Percentiles rank a stretch among this genome's conserved stretches.
These are phyloP conservation scores for Hirtodrosophila trivittata DNA, from an alignment of 2,888 invertebrate species.

Conservation along the genomic window DNA sequence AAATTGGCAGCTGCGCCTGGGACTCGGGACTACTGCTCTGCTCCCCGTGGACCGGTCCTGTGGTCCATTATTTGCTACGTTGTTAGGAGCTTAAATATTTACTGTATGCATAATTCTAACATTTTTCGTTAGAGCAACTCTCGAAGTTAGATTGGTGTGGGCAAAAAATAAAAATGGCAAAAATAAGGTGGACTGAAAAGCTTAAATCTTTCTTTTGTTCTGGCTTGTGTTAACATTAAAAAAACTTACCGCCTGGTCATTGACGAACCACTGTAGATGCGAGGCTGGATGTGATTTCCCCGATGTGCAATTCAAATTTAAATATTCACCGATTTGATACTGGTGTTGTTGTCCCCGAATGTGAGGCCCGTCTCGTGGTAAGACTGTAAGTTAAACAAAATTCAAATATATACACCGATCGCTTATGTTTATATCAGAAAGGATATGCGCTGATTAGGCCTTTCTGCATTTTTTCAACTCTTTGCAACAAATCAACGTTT, in stretches of 20 bases:
- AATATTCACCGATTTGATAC: slow-evolving; percentile 89
- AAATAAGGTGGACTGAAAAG: slow-evolving; percentile 10
- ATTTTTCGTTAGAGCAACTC: slow-evolving; percentile 48
- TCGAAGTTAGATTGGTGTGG: background rate
- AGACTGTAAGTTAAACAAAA: slow-evolving; percentile 83
- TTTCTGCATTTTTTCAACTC: no score
- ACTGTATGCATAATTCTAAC: slow-evolving; percentile 73
- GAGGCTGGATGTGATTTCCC: slow-evolving; percentile 91
- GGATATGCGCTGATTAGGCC: no score
- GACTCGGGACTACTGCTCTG: slow-evolving; percentile 25
- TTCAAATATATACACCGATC: background rate
- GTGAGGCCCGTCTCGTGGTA: slow-evolving; percentile 89
- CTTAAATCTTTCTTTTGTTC: slow-evolving; percentile 3
- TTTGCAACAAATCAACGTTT: no score
- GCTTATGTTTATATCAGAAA: no score
- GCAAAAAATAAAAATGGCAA: slow-evolving; percentile 18
- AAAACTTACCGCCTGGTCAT: slow-evolving; percentile 88
- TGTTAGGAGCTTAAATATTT: slow-evolving; percentile 73
- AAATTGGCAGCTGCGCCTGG: slow-evolving; percentile 51
- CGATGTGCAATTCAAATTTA: slow-evolving; percentile 91
- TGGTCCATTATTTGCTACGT: slow-evolving; percentile 54
- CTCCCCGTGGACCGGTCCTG: slow-evolving; percentile 1
- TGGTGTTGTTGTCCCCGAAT: slow-evolving; percentile 90
- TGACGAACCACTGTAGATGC: slow-evolving; percentile 90
- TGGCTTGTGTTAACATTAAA: slow-evolving; percentile 15